phyloP scores from a whole-genome alignment of 1,140 invertebrate species.

The Piezodorus guildinii region DNA sequence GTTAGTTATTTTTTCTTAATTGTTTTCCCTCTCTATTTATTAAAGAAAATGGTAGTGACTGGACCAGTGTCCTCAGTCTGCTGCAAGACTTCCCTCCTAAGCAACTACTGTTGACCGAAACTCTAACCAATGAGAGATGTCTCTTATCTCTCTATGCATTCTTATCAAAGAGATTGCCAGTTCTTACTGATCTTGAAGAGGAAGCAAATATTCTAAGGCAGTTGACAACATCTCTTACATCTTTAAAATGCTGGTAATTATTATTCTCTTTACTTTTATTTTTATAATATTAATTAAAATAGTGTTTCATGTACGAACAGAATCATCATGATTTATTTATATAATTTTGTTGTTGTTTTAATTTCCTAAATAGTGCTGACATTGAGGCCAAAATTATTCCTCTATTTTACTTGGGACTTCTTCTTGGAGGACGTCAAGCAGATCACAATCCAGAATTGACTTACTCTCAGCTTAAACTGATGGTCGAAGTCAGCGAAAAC shows the following conservation, averaged over 20 bases:
- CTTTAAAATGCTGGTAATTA: conserved; percentile 37
- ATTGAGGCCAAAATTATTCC: conserved; percentile 48
- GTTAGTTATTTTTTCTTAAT: too few species aligned
- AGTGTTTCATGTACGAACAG: too few species aligned
- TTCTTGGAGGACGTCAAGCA: conserved; percentile 40
- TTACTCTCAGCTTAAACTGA: conserved; percentile 36
- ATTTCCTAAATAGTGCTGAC: conserved; percentile 35
- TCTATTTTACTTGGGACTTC: conserved; percentile 44
- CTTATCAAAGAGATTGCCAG: conserved; percentile 36
- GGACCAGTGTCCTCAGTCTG: conserved; percentile 35
- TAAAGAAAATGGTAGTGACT: conserved; percentile 24
- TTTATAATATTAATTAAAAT: too few species aligned
- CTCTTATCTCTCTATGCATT: conserved; percentile 39
- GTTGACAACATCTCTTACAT: conserved; percentile 38
- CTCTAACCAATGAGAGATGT: conserved; percentile 36
- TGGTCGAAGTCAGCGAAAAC: conserved; percentile 38
- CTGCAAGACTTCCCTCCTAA: conserved; percentile 37
- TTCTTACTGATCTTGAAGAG: conserved; percentile 36
- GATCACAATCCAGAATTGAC: conserved; percentile 37
- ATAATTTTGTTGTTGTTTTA: too few species aligned
- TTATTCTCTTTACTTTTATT: conserved; percentile 12
- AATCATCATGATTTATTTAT: too few species aligned
- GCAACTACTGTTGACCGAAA: conserved; percentile 34
- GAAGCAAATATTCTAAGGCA: conserved; percentile 38
- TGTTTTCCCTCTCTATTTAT: neutral